A percentile compares a stretch with the other conserved stretches of the same genome.
phyloP scores from a whole-genome alignment of 2,113 vertebrate species.

The Strix aluco region DNA sequence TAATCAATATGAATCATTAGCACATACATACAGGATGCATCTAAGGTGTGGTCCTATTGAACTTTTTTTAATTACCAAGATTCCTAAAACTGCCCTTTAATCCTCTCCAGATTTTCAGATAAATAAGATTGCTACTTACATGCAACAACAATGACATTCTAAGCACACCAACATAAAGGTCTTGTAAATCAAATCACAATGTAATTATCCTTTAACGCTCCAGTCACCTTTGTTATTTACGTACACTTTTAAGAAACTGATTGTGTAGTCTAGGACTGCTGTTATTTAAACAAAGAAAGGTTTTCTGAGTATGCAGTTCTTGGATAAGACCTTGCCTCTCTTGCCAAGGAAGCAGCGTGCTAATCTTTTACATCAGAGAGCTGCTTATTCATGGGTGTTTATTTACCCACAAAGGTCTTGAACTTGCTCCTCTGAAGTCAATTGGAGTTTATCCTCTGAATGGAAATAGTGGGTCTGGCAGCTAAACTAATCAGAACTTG shows the following conservation, averaged over 20 bases:
- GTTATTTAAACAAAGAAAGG: neutral
- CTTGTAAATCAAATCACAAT: neutral
- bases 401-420: neutral
- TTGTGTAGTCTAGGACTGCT: neutral
- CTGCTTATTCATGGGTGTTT: neutral
- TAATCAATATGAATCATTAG: slow-evolving; percentile 24
- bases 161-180: neutral
- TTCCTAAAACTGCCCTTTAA: slow-evolving; percentile 8
- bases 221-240: neutral
- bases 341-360: neutral
- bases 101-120: neutral
- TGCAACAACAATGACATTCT: neutral
- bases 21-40: neutral
- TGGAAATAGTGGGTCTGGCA: neutral
- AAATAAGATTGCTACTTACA: neutral
- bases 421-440: slow-evolving; percentile 1
- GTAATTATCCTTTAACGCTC: neutral
- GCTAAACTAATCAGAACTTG: neutral
- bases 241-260: neutral
- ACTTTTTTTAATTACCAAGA: slow-evolving; percentile 23
- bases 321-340: neutral
- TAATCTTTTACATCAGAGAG: neutral
- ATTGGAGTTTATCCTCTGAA: neutral
- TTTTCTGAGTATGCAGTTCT: neutral
- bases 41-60: neutral